Evolutionary conservation across 2,797 vertebrate genomes (phyloP), one percentile per base, ranked within the genome.

Genomic region (Neosilurus hyrtlii): DNA sequence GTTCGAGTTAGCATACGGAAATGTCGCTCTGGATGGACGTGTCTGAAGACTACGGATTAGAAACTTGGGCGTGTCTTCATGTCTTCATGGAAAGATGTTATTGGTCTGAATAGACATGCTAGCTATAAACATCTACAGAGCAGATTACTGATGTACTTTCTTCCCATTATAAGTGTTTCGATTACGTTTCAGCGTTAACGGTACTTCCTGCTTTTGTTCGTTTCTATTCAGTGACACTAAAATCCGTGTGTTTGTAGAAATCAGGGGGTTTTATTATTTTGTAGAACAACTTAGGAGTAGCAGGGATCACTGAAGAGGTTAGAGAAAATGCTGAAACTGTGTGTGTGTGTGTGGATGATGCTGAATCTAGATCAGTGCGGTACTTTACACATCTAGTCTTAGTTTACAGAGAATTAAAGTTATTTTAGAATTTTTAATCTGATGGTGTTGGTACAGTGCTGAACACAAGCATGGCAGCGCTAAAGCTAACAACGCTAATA

Each of bases 401-500:
- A 86, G 80, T 83, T 86, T 86, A 84, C 77, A 74, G 37, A 43
- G 65, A 52, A 65, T 59, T 20, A 66, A 51, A 85, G 43, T 78
- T 78, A 24, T 75, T 78, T 49, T 78, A 78, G 57, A 22, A n/a
- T 62, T 81, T 73, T 56, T 35, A 74, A 56, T 35, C 72, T 8
- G 70, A 52, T 24, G 54, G 71, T 74, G 71, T 74, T 24, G 82
- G 66, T 85, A 82, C 79, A 67, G 75, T 80, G 81, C 85, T 85
- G 72, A 82, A 85, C 77, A 68, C 68, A 52, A 52, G 43, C 80
- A 80, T 57, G 54, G 70, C 63, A 43, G 79, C 66, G 82, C 80
- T 82, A 84, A 78, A 43, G 86, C 72, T 82, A 86, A 82, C 89
- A 84, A 88, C 89, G 86, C 80, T 84, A 87, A 87, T 87, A 89